Evolutionary conservation across 2,113 vertebrate genomes (phyloP).

Genomic region (Platanista minor): DNA sequence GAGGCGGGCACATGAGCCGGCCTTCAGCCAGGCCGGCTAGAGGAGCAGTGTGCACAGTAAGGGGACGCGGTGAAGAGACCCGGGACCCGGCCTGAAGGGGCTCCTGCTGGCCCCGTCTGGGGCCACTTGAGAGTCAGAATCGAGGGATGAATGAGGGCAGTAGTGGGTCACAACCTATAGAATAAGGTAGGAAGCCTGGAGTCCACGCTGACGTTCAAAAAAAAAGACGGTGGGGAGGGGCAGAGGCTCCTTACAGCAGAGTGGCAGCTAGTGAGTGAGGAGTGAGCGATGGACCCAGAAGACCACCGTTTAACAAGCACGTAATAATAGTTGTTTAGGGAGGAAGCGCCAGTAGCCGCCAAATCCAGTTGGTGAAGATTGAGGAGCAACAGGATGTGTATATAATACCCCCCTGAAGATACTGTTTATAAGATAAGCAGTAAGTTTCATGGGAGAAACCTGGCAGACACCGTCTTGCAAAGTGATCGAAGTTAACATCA

Average conservation of each 20-base stretch:
- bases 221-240: fast-evolving
- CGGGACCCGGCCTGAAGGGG: not conserved
- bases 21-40: not conserved
- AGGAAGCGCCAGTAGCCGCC: not conserved
- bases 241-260: not conserved
- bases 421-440: not conserved
- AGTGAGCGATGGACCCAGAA: fast-evolving
- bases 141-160: too few relatives aligned
- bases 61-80: fast-evolving
- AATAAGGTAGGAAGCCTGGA: not conserved
- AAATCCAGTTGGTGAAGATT: not conserved
- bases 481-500: not conserved
- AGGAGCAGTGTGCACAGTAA: not conserved
- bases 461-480: fast-evolving
- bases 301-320: fast-evolving
- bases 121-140: not conserved
- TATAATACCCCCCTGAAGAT: not conserved
- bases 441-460: not conserved
- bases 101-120: not conserved
- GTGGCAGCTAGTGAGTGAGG: fast-evolving
- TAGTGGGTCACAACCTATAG: fast-evolving
- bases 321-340: fast-evolving
- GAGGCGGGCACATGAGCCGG: not conserved
- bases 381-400: too few relatives aligned
- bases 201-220: not conserved